phyloP scores from a whole-genome alignment of 2,113 vertebrate species.

The Epinephelus lanceolatus region DNA sequence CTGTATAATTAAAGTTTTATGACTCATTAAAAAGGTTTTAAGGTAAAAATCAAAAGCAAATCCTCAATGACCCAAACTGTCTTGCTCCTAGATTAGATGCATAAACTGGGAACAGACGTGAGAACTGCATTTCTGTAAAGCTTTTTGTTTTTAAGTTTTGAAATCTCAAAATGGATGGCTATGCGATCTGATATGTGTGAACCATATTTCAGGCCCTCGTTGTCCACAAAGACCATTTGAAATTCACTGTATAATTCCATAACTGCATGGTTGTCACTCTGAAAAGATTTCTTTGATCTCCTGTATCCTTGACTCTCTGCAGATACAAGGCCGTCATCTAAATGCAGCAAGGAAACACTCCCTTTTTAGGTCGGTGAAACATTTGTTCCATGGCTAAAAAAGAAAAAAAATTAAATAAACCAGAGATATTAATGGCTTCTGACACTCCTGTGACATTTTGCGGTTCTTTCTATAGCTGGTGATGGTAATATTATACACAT shows the following conservation, averaged over 20 bases:
- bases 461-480: constrained; percentile 17
- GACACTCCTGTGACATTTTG: constrained; percentile 41
- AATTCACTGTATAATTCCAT: constrained; percentile 38
- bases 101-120: neutral
- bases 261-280: constrained; percentile 39
- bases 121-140: neutral
- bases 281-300: constrained; percentile 9
- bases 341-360: constrained; percentile 35
- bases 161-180: constrained; percentile 4
- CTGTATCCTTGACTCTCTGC: constrained; percentile 22
- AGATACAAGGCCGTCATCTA: constrained; percentile 30
- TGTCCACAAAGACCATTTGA: constrained; percentile 23
- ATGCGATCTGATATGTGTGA: constrained; percentile 6
- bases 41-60: constrained; percentile 8
- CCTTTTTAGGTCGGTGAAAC: constrained; percentile 30
- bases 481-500: constrained; percentile 49
- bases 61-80: neutral
- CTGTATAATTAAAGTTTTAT: neutral
- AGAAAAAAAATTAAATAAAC: constrained; percentile 33
- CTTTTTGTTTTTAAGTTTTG: neutral
- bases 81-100: neutral
- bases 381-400: constrained; percentile 30
- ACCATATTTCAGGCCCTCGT: constrained; percentile 27
- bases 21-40: neutral
- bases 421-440: constrained; percentile 46